Percentiles rank a stretch among this genome's conserved stretches.
phyloP scores from a whole-genome alignment of 2,797 vertebrate genomes.

The Poecilia velifera region DNA sequence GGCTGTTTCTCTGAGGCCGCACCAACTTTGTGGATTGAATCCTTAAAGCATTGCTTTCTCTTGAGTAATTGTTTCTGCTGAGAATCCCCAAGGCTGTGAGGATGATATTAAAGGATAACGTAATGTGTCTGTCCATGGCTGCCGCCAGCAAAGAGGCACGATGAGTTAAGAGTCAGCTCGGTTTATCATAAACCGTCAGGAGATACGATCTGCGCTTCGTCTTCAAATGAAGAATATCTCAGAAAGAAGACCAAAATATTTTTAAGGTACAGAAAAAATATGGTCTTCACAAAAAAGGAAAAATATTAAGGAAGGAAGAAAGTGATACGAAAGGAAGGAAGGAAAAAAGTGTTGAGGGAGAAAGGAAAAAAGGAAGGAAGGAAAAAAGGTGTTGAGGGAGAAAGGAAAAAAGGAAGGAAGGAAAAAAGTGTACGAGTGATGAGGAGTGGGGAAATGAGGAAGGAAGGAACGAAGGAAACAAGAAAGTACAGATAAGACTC shows the following conservation, averaged over 20 bases:
- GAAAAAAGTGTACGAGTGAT: not conserved
- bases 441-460: not conserved
- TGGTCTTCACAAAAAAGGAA: not conserved
- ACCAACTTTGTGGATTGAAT: slow-evolving; percentile 2
- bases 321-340: not conserved
- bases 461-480: not conserved
- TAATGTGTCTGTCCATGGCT: not conserved
- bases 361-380: not conserved
- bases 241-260: not conserved
- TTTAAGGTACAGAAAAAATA: not conserved
- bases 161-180: not conserved
- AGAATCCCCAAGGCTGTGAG: slow-evolving; percentile 1
- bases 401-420: not conserved
- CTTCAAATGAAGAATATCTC: not conserved
- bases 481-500: not conserved
- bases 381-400: not conserved
- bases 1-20: not conserved
- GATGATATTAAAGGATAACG: slow-evolving; percentile 5
- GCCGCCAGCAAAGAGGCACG: not conserved
- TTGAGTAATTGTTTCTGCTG: not conserved
- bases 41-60: not conserved
- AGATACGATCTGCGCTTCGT: not conserved
- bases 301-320: not conserved
- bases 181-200: not conserved
- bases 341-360: not conserved